Conservation (phyloP, 1,140 invertebrate genomes). For the Hermatobates lingyangjiaoensis region DNA sequence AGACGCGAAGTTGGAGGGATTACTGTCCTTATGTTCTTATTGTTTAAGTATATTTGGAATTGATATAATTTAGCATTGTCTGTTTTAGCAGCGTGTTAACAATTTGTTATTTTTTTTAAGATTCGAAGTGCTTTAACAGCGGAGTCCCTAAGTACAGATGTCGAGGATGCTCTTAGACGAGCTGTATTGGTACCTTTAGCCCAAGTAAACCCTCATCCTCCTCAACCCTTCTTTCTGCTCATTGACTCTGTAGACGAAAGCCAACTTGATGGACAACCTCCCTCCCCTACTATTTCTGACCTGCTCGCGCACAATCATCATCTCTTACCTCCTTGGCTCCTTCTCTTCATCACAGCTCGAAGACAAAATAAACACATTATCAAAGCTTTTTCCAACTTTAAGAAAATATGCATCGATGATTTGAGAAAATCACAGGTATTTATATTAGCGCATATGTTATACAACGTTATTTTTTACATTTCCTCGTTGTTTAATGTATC, state of each 20-base stretch:
- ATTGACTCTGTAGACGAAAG: slow-evolving; percentile 84
- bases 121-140: slow-evolving; percentile 47
- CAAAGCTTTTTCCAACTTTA: slow-evolving; percentile 80
- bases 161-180: slow-evolving; percentile 78
- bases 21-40: too few species aligned
- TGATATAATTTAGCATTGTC: too few species aligned
- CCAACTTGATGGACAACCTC: not conserved
- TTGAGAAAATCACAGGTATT: slow-evolving; percentile 66
- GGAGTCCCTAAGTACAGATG: slow-evolving; percentile 56
- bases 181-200: slow-evolving; percentile 67
- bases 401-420: slow-evolving; percentile 83
- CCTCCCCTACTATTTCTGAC: slow-evolving; percentile 48
- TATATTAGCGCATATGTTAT: too few species aligned
- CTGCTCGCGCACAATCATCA: slow-evolving; percentile 76
- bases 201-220: slow-evolving; percentile 62
- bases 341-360: slow-evolving; percentile 75
- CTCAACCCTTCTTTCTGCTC: slow-evolving; percentile 63
- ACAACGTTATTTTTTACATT: too few species aligned
- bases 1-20: too few species aligned
- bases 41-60: too few species aligned
- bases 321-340: slow-evolving; percentile 80
- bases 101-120: not conserved
- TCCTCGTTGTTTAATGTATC: too few species aligned
- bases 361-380: slow-evolving; percentile 71
- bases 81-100: not conserved